Evolutionary conservation across 2,113 vertebrate genomes (phyloP), one percentile per base, ranked within the genome.

Genomic region (Gulo gulo): DNA sequence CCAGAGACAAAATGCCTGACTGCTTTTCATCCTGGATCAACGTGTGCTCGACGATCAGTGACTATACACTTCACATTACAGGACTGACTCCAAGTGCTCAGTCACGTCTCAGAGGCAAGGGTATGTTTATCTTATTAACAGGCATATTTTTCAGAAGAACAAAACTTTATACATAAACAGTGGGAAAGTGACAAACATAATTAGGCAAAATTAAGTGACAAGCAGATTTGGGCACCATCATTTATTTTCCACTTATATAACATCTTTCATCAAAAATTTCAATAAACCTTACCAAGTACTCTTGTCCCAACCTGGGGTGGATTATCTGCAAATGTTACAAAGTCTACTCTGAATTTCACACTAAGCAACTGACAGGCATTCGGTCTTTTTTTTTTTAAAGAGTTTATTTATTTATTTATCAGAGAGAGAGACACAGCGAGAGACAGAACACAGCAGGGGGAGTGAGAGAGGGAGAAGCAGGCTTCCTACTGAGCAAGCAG

Each of bases 61-160:
- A 94, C 71, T 1, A 20, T 10, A 47, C 10, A 93, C 20, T 74
- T 86, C 85, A 65, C 7, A 11, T 21, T 57, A 61, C 1, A 52
- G 59, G 42, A 74, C 0, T 31, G 86, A 86, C 59, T 74, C 42
- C 34, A 73, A 96, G 90, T 55, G 23, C 61, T 92, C 59, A 47
- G 26, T 73, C 47, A 26, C 34, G 73, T 2, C 31, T 85, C 76
- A 82, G 76, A 94, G 50, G 47, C 63, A 67, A 63, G 39, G 12
- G 2, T 24, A 67, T 79, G 26, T 36, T 61, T 71, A 71, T 82
- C 90, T 63, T 89, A 93, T 16, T 39, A 83, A 74, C 36, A 55
- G 79, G 14, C 7, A 73, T 18, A 96, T 36, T 45, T 39, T 88
- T 96, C 61, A 80, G 82, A 94, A 65, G 39, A 97, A 88, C 52